These are phyloP conservation scores for Noctua janthina DNA, from an alignment of 2,888 invertebrate genomes.

Conservation along the genomic window DNA sequence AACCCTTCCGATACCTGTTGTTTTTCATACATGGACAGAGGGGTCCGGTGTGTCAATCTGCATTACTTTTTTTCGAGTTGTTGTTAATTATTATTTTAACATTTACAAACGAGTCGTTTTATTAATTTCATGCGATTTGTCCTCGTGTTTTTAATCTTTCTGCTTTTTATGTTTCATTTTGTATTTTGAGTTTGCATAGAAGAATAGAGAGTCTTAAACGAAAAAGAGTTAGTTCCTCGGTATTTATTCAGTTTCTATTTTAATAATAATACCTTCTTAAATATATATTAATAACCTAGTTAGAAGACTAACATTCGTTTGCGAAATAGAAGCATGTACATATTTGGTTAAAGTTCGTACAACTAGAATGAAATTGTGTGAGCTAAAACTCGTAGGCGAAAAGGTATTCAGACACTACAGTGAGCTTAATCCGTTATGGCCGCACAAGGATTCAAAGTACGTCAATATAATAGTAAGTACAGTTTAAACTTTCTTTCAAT, in stretches of 20 bases:
- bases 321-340: slow-evolving; percentile 9
- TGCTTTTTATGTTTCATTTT: neutral
- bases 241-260: neutral
- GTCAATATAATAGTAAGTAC: slow-evolving; percentile 17
- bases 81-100: slow-evolving; percentile 79
- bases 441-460: slow-evolving; percentile 19
- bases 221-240: neutral
- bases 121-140: slow-evolving; percentile 55
- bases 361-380: slow-evolving; percentile 25
- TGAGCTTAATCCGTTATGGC: slow-evolving; percentile 35
- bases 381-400: slow-evolving; percentile 46
- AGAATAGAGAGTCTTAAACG: neutral
- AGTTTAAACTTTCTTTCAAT: slow-evolving; percentile 36
- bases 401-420: slow-evolving; percentile 36
- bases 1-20: slow-evolving; percentile 89
- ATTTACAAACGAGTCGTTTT: slow-evolving; percentile 58
- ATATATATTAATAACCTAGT: neutral
- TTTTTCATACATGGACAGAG: slow-evolving; percentile 75
- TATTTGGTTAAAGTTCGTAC: slow-evolving; percentile 22
- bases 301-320: neutral
- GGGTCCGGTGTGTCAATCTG: slow-evolving; percentile 84
- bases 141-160: neutral
- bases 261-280: neutral
- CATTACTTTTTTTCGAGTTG: slow-evolving; percentile 73
- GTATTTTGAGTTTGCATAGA: neutral